Conservation (phyloP, 1,140 invertebrate species). For the Drosophila rufa region DNA sequence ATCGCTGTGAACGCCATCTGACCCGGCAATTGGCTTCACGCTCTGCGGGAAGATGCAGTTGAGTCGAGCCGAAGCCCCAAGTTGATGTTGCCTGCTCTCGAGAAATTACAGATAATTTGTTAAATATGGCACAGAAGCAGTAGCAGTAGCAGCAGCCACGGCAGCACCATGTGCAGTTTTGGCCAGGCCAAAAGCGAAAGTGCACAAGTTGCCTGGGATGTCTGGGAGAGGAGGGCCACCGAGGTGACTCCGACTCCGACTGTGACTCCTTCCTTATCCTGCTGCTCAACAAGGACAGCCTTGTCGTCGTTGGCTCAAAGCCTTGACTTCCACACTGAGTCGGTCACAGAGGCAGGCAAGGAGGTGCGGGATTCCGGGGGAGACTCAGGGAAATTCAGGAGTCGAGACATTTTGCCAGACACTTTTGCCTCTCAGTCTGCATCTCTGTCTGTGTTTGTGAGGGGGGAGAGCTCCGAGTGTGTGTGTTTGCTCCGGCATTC, state of each 20-base stretch:
- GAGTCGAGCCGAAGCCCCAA: constrained; percentile 25
- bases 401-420: constrained; percentile 82
- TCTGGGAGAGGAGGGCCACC: neutral
- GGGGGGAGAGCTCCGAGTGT: constrained; percentile 17
- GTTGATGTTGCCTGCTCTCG: constrained; percentile 61
- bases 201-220: constrained; percentile 32
- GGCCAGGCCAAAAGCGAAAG: constrained; percentile 70
- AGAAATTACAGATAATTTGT: constrained; percentile 84
- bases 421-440: constrained; percentile 55
- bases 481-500: constrained; percentile 69
- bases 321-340: constrained; percentile 60
- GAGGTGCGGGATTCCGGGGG: constrained; percentile 4
- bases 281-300: constrained; percentile 37
- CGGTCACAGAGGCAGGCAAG: constrained; percentile 35
- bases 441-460: constrained; percentile 27
- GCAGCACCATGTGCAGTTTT: constrained; percentile 47
- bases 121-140: constrained; percentile 75
- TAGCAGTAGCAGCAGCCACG: neutral
- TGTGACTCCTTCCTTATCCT: constrained; percentile 50
- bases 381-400: constrained; percentile 63
- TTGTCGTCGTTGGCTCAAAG: constrained; percentile 57
- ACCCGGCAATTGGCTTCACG: constrained; percentile 19
- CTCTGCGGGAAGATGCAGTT: constrained; percentile 38
- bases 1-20: constrained; percentile 2
- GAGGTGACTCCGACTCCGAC: constrained; percentile 5